These are phyloP conservation scores for Andrena hattorfiana DNA, from an alignment of 2,888 invertebrate genomes.

Conservation along the genomic window DNA sequence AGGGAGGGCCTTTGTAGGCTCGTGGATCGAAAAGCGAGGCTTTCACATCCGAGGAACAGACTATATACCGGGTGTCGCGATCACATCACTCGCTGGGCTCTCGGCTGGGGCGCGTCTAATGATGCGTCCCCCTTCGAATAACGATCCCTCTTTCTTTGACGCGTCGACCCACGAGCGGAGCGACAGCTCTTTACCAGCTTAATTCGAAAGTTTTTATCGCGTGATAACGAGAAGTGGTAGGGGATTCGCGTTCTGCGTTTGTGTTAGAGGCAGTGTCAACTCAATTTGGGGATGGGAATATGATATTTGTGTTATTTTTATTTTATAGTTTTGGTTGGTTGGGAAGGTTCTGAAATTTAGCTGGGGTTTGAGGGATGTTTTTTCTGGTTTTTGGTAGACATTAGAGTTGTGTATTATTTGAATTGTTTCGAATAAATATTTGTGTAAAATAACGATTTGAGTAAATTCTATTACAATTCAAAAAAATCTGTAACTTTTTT, in stretches of 20 bases:
- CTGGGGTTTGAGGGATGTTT: too few species aligned
- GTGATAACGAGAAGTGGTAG: constrained; percentile 4
- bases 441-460: too few species aligned
- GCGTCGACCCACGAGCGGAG: not conserved
- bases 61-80: constrained; percentile 23
- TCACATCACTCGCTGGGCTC: constrained; percentile 36
- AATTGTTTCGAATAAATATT: too few species aligned
- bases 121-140: constrained; percentile 50
- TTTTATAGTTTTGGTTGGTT: not conserved
- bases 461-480: too few species aligned
- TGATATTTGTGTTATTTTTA: too few species aligned
- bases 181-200: constrained; percentile 8
- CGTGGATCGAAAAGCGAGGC: constrained; percentile 18
- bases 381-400: too few species aligned
- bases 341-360: too few species aligned
- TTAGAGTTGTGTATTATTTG: too few species aligned
- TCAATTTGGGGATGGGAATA: not conserved
- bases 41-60: constrained; percentile 1
- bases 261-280: too few species aligned
- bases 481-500: too few species aligned
- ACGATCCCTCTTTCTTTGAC: constrained; percentile 46
- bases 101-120: constrained; percentile 57
- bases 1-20: not conserved
- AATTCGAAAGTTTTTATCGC: constrained; percentile 30
- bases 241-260: not conserved